A percentile compares a stretch with the other conserved stretches of the same genome.
phyloP scores from a whole-genome alignment of 1,140 invertebrate genomes.

The Parasteatoda tepidariorum region DNA sequence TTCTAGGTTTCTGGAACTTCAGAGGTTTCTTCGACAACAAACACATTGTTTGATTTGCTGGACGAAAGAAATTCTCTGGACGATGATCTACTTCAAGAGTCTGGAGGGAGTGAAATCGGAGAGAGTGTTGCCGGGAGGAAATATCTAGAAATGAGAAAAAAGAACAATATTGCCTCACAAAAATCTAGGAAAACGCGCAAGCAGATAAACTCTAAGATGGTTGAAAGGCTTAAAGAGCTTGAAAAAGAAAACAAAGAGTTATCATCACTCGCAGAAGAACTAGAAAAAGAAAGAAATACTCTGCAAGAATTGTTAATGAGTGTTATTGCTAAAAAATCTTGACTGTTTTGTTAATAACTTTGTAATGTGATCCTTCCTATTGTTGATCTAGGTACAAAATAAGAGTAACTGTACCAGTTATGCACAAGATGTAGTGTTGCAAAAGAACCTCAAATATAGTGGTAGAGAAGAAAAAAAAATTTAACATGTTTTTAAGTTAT shows the following conservation, averaged over 20 bases:
- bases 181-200: constrained; percentile 15
- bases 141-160: constrained; percentile 23
- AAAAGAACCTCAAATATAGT: too few relatives aligned
- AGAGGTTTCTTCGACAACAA: neutral
- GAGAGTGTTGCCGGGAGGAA: neutral
- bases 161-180: constrained; percentile 32
- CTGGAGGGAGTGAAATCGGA: neutral
- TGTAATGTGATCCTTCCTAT: too few relatives aligned
- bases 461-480: too few relatives aligned
- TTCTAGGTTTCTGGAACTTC: too few relatives aligned
- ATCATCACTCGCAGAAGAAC: neutral
- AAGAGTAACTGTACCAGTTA: too few relatives aligned
- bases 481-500: too few relatives aligned
- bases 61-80: neutral
- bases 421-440: too few relatives aligned
- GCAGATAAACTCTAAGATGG: neutral
- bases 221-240: constrained; percentile 8
- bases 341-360: too few relatives aligned
- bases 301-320: constrained; percentile 3
- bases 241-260: constrained; percentile 24
- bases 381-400: too few relatives aligned
- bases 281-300: constrained; percentile 34
- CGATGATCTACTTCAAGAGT: neutral
- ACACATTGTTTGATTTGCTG: neutral
- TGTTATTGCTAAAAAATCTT: constrained; percentile 7